phyloP scores from a whole-genome alignment of 2,797 vertebrate genomes.

The Xyrichtys novacula region DNA sequence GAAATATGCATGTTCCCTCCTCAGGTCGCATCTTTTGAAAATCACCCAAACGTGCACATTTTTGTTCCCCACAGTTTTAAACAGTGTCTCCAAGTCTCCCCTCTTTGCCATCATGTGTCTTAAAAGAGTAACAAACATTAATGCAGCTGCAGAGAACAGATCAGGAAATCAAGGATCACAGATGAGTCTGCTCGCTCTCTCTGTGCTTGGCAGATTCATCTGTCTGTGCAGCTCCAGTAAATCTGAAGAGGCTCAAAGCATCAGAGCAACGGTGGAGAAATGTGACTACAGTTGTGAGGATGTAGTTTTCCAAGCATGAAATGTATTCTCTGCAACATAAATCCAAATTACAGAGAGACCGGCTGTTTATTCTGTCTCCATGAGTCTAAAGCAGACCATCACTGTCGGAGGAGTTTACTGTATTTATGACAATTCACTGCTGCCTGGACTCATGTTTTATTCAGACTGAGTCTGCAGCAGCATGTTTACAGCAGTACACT shows the following conservation, averaged over 20 bases:
- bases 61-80: too few species aligned
- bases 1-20: too few species aligned
- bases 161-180: neutral
- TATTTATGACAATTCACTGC: constrained; percentile 16
- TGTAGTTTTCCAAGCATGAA: constrained; percentile 9
- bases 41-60: too few species aligned
- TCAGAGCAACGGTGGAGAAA: neutral
- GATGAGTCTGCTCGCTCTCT: constrained; percentile 10
- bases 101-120: neutral
- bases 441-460: neutral
- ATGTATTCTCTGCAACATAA: constrained; percentile 12
- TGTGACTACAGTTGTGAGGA: constrained; percentile 2
- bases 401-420: neutral
- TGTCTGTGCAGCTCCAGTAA: constrained; percentile 2
- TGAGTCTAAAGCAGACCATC: neutral
- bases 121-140: neutral
- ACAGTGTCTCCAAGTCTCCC: too few species aligned
- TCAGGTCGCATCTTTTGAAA: too few species aligned
- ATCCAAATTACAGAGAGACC: constrained; percentile 14
- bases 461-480: constrained; percentile 2
- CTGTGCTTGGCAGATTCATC: neutral
- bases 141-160: neutral
- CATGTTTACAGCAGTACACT: neutral
- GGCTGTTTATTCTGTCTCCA: neutral
- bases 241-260: constrained; percentile 11